Evolutionary conservation across 2,113 vertebrate genomes (phyloP), one percentile per base, ranked within the genome.

Genomic region (Ranitomeya variabilis): DNA sequence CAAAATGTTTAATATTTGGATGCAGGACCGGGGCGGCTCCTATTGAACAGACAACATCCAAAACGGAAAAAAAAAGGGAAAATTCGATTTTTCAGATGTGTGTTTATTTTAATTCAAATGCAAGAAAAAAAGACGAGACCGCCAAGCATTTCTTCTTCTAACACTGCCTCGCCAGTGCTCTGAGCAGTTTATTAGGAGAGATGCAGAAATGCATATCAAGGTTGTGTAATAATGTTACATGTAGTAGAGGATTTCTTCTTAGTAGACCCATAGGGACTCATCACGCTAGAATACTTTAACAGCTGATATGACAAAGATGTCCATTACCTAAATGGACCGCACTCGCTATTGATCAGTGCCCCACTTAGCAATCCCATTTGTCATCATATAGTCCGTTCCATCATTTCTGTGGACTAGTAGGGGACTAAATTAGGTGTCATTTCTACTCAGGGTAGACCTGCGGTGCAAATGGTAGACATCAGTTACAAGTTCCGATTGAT

Each of bases 291-390:
- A 95, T 95, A 95, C 94, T 93, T 94, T 92, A 94, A 92, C 90
- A 94, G 91, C 91, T 93, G 92, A 92, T 94, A 96, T 95, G 95
- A 96, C 95, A 95, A 90, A 92, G 90, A 95, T 94, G 94, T 96
- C 97, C 96, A 97, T 98, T 99, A 98, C 94, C 94, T 93, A 97
- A 97, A 97, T 97, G 95, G 96, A 96, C 95, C 96, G 93, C 93
- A 96, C 95, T 97, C 92, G 94, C 93, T 96, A 97, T 97, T 96
- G 96, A 98, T 98, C 95, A 93, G 91, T 90, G 89, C 90, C 93
- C 91, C 94, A 93, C 92, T 96, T 94, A 95, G 93, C 90, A 89
- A 93, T 93, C 90, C 91, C 84, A 90, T 96, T 96, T 96, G 94
- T 96, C 95, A 97, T 95, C 94, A 94, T 91, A 93, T 96, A 96